Evolutionary conservation across 2,797 vertebrate genomes (phyloP).

Genomic region (Enteromius trimaculatus): DNA sequence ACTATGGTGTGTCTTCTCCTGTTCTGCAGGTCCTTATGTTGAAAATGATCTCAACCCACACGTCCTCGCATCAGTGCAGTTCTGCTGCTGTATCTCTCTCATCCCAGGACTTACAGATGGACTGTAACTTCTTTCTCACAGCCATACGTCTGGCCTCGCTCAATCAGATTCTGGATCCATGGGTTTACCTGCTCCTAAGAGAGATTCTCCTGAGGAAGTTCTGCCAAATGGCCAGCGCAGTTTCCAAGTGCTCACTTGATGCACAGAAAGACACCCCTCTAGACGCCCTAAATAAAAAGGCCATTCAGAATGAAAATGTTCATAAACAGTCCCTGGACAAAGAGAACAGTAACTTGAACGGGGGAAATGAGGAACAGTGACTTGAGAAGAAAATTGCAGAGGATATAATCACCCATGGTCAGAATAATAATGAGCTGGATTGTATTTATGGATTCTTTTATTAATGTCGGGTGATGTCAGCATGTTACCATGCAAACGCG

Average conservation of each 20-base stretch:
- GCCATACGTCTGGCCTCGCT: conserved; percentile 94
- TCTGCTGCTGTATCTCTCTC: neutral
- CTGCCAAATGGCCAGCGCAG: conserved; percentile 88
- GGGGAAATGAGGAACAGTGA: conserved; percentile 50
- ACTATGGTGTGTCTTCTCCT: conserved; percentile 13
- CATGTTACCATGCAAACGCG: conserved; percentile 65
- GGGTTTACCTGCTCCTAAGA: conserved; percentile 94
- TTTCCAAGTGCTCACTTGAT: conserved; percentile 85
- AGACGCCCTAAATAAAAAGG: conserved; percentile 70
- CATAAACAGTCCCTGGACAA: conserved; percentile 62
- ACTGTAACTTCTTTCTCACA: conserved; percentile 88
- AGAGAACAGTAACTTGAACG: conserved; percentile 35
- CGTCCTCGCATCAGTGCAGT: conserved; percentile 84
- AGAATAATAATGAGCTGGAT: neutral
- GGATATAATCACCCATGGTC: neutral
- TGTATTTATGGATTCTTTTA: conserved; percentile 1
- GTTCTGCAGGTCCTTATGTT: conserved; percentile 87
- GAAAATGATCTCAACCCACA: conserved; percentile 85
- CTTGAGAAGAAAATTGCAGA: neutral
- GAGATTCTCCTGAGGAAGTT: conserved; percentile 92
- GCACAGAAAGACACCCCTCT: conserved; percentile 75
- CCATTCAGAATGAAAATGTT: conserved; percentile 61
- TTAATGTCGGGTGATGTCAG: conserved; percentile 29
- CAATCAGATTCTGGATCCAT: conserved; percentile 98
- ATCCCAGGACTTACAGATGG: conserved; percentile 68